These are phyloP conservation scores for Microtus pennsylvanicus DNA, from an alignment of 2,113 vertebrate genomes.

Conservation along the genomic window DNA sequence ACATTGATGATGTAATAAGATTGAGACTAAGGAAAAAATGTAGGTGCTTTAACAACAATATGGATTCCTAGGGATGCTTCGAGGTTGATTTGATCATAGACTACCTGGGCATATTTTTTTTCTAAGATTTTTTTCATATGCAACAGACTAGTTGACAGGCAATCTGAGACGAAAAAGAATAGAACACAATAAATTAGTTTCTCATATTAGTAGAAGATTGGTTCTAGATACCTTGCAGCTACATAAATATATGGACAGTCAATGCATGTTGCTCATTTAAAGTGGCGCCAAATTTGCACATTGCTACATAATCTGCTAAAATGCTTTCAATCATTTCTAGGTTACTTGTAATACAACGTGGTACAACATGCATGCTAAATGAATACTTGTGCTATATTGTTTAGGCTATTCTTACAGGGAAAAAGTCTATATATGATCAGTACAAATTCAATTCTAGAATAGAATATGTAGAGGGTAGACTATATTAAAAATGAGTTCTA, in stretches of 20 bases:
- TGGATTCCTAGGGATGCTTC: neutral
- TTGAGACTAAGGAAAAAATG: neutral
- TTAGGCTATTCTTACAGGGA: neutral
- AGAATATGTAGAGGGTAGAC: neutral
- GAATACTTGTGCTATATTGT: neutral
- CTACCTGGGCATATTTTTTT: neutral
- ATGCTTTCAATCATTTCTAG: neutral
- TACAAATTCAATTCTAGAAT: neutral
- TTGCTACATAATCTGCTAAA: neutral
- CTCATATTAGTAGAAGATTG: neutral
- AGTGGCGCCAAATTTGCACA: neutral
- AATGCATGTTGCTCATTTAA: neutral
- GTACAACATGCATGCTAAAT: neutral
- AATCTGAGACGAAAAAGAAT: slow-evolving; percentile 1
- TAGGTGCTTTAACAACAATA: slow-evolving; percentile 18
- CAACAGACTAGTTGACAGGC: neutral
- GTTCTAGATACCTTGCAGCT: neutral
- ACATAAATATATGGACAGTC: neutral
- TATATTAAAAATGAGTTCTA: slow-evolving; percentile 8
- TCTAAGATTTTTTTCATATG: slow-evolving; percentile 14
- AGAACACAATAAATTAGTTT: neutral
- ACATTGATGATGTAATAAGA: neutral
- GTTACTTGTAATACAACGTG: neutral
- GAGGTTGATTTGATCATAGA: neutral
- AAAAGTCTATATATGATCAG: neutral